These are phyloP conservation scores for Rhizomys pruinosus DNA, from an alignment of 2,113 vertebrate genomes.

Conservation along the genomic window DNA sequence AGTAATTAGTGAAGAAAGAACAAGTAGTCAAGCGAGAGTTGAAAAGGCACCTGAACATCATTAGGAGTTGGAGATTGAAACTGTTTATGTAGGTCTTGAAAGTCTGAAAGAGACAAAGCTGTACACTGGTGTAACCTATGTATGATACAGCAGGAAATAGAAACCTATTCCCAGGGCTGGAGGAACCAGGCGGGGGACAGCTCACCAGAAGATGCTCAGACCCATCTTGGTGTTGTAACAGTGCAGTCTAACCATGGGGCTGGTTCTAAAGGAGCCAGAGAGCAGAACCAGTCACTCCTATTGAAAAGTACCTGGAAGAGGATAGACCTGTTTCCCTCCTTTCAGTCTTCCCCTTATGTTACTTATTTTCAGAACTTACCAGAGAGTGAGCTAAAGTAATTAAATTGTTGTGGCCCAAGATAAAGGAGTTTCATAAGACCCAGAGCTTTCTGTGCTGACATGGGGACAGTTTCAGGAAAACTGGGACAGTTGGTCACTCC, in stretches of 20 bases:
- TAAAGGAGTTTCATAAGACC: neutral
- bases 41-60: neutral
- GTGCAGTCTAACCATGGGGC: neutral
- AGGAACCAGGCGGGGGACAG: neutral
- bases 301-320: too few species aligned
- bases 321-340: neutral
- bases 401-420: neutral
- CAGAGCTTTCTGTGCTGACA: neutral
- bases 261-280: neutral
- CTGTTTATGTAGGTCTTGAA: neutral
- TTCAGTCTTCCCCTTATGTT: neutral
- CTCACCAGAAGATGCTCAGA: neutral
- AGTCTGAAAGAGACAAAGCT: neutral
- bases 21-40: neutral
- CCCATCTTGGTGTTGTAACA: neutral
- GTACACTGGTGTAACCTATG: neutral
- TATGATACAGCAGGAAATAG: neutral
- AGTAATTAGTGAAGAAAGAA: neutral
- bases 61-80: neutral
- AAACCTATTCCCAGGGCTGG: neutral
- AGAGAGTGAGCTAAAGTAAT: neutral
- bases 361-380: neutral
- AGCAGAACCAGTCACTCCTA: neutral
- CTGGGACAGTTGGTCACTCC: neutral
- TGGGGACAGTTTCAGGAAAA: neutral